These are phyloP conservation scores for Aromia moschata DNA, from an alignment of 2,888 invertebrate species.

Conservation along the genomic window DNA sequence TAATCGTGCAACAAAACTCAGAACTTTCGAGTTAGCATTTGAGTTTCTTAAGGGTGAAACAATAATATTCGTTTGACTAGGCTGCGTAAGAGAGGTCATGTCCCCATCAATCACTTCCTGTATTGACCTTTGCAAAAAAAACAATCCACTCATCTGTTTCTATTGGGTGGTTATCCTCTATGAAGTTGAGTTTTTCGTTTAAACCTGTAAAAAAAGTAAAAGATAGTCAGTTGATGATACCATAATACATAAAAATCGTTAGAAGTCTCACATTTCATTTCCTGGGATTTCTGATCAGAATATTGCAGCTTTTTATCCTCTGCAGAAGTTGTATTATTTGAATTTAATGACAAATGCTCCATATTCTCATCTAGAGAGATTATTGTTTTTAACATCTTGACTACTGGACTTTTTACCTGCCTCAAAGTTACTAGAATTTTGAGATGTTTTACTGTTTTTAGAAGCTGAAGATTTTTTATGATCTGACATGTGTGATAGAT, in stretches of 20 bases:
- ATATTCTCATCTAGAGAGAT: slow-evolving; percentile 21
- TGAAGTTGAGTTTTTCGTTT: slow-evolving; percentile 47
- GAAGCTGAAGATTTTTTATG: slow-evolving; percentile 28
- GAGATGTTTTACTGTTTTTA: slow-evolving; percentile 36
- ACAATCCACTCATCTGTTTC: slow-evolving; percentile 90
- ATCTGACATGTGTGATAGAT: slow-evolving; percentile 11
- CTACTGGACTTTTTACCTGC: slow-evolving; percentile 24
- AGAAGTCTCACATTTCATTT: background rate
- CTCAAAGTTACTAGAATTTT: slow-evolving; percentile 26
- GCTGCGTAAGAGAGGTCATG: slow-evolving; percentile 76
- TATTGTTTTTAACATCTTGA: slow-evolving; percentile 41
- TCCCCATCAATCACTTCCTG: slow-evolving; percentile 85
- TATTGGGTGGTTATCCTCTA: slow-evolving; percentile 67
- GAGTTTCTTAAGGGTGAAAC: slow-evolving; percentile 73
- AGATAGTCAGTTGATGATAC: no score
- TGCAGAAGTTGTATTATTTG: background rate
- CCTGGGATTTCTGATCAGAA: background rate
- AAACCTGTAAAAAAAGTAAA: slow-evolving; percentile 34
- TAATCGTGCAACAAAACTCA: slow-evolving; percentile 71
- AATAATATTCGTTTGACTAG: slow-evolving; percentile 68
- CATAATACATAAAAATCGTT: background rate
- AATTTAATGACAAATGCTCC: slow-evolving; percentile 3
- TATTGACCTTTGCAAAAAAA: slow-evolving; percentile 81
- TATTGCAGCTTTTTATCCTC: background rate
- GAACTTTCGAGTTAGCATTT: slow-evolving; percentile 69